Conservation (phyloP, 2,888 invertebrate genomes). For the Apamea anceps region DNA sequence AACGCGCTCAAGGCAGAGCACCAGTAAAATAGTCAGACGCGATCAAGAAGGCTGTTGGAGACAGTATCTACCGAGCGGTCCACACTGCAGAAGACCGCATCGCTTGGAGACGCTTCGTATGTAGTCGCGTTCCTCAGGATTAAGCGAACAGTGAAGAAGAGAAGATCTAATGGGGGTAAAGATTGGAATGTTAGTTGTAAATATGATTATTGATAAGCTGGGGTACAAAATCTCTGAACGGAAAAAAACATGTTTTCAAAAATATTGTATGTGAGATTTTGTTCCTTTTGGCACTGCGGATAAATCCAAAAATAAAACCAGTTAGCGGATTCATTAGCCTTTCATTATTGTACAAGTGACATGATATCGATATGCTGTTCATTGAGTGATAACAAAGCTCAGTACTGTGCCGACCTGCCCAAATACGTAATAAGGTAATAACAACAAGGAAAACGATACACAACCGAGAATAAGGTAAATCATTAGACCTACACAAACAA, state of each 20-base stretch:
- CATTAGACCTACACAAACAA: neutral
- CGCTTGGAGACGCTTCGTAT: neutral
- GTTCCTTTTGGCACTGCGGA: too few species aligned
- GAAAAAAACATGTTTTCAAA: neutral
- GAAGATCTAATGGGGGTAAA: neutral
- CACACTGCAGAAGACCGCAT: too few species aligned
- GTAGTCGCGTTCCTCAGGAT: neutral
- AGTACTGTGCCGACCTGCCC: neutral
- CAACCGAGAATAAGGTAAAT: conserved; percentile 16
- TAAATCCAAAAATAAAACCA: too few species aligned
- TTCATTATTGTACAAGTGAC: neutral
- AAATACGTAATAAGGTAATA: neutral
- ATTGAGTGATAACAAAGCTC: neutral
- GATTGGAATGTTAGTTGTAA: neutral
- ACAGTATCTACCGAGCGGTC: neutral
- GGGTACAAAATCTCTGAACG: neutral
- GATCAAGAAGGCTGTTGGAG: neutral
- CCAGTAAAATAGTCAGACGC: neutral
- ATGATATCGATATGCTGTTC: neutral
- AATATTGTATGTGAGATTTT: too few species aligned
- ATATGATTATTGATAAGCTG: neutral
- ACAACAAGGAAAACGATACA: conserved; percentile 23
- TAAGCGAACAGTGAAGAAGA: neutral
- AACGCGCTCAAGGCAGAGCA: neutral
- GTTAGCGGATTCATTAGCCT: neutral